Evolutionary conservation across 2,797 vertebrate genomes (phyloP).

Genomic region (Periophthalmus magnuspinnatus): DNA sequence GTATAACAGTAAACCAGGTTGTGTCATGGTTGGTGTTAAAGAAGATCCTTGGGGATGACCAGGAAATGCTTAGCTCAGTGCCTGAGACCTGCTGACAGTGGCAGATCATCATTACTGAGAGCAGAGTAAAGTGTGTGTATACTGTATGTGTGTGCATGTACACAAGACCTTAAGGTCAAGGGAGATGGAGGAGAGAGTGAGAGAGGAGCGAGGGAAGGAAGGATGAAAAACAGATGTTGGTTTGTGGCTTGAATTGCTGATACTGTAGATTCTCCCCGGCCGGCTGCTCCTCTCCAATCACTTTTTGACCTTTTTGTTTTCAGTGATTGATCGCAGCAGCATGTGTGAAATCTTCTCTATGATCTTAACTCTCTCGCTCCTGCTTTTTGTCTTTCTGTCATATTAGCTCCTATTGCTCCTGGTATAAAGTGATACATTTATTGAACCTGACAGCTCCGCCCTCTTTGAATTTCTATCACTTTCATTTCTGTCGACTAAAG

Average conservation of each 20-base stretch:
- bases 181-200: conserved; percentile 31
- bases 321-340: conserved; percentile 30
- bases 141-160: neutral
- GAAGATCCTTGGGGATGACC: conserved; percentile 47
- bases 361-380: conserved; percentile 20
- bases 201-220: conserved; percentile 14
- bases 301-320: conserved; percentile 12
- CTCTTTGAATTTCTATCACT: conserved; percentile 54
- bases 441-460: conserved; percentile 34
- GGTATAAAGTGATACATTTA: conserved; percentile 24
- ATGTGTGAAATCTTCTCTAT: conserved; percentile 12
- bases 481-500: conserved; percentile 54
- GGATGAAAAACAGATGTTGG: conserved; percentile 56
- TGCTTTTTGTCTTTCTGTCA: conserved; percentile 12
- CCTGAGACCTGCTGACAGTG: conserved; percentile 56
- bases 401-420: conserved; percentile 19
- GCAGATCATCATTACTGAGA: conserved; percentile 54
- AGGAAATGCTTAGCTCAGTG: conserved; percentile 67
- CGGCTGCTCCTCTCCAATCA: conserved; percentile 19
- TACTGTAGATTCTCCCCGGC: conserved; percentile 36
- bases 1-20: conserved; percentile 28
- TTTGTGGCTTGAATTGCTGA: conserved; percentile 62
- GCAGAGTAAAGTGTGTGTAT: conserved; percentile 3
- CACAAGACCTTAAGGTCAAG: conserved; percentile 51
- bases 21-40: conserved; percentile 30